phyloP scores from a whole-genome alignment of 2,888 invertebrate species.

The Beris chalybata region DNA sequence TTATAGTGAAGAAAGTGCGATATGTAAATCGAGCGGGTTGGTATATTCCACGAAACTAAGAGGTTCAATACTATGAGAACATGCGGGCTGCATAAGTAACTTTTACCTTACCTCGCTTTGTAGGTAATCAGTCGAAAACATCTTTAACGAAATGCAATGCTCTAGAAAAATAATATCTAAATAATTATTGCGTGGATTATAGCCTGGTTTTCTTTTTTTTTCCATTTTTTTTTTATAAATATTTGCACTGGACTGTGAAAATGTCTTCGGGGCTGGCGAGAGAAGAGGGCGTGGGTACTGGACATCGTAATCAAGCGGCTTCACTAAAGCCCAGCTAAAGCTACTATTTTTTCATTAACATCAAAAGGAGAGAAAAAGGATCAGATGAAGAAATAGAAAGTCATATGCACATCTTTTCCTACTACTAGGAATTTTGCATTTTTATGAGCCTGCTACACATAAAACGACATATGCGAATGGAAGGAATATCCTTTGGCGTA shows the following conservation, averaged over 20 bases:
- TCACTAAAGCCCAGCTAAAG: too few relatives aligned
- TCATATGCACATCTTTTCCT: conserved; percentile 10
- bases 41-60: not conserved
- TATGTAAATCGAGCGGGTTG: conserved; percentile 14
- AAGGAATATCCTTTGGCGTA: conserved; percentile 33
- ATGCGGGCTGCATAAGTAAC: conserved; percentile 16
- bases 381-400: conserved; percentile 22
- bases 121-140: not conserved
- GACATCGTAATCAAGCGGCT: not conserved
- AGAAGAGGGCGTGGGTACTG: too few relatives aligned
- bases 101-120: conserved; percentile 1
- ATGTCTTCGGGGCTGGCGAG: conserved; percentile 1
- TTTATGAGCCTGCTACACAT: not conserved
- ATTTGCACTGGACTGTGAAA: conserved; percentile 26
- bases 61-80: not conserved
- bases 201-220: conserved; percentile 7
- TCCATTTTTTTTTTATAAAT: not conserved
- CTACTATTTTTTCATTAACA: conserved; percentile 11
- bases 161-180: conserved; percentile 9
- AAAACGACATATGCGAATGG: not conserved
- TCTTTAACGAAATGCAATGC: conserved; percentile 2
- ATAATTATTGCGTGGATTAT: conserved; percentile 4
- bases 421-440: conserved; percentile 5
- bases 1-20: conserved; percentile 8
- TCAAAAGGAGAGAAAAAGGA: conserved; percentile 15